Conservation (phyloP, 2,888 invertebrate genomes). For the Ischnura elegans region DNA sequence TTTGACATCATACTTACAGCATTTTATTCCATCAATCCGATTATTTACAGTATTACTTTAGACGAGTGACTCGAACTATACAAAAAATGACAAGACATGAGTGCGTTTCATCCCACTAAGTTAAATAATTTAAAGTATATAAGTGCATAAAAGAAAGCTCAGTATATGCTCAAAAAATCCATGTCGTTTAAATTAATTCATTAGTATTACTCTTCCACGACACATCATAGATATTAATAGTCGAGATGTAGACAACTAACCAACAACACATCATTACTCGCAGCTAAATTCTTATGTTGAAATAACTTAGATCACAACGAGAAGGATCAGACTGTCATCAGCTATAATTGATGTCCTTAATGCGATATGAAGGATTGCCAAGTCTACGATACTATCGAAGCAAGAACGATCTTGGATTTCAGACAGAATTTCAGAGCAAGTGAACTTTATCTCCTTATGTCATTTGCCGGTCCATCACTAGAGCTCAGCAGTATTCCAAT, state of each 20-base stretch:
- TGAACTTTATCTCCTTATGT: not conserved
- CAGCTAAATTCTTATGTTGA: not conserved
- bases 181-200: not conserved
- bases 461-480: too few species aligned
- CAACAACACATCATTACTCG: not conserved
- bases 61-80: not conserved
- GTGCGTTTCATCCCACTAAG: not conserved
- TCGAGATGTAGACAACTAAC: not conserved
- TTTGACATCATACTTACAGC: slow-evolving; percentile 49
- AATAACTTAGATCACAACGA: not conserved
- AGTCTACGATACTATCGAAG: slow-evolving; percentile 40
- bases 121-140: too few species aligned
- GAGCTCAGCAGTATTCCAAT: too few species aligned
- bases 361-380: slow-evolving; percentile 8
- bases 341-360: slow-evolving; percentile 15
- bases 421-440: not conserved
- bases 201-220: not conserved
- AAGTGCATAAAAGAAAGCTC: not conserved
- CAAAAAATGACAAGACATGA: not conserved
- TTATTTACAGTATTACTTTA: not conserved
- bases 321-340: not conserved
- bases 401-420: not conserved
- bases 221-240: not conserved
- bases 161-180: not conserved
- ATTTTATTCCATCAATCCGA: not conserved